Evolutionary conservation across 2,888 invertebrate genomes (phyloP).

Genomic region (Caenorhabditis sp.): DNA sequence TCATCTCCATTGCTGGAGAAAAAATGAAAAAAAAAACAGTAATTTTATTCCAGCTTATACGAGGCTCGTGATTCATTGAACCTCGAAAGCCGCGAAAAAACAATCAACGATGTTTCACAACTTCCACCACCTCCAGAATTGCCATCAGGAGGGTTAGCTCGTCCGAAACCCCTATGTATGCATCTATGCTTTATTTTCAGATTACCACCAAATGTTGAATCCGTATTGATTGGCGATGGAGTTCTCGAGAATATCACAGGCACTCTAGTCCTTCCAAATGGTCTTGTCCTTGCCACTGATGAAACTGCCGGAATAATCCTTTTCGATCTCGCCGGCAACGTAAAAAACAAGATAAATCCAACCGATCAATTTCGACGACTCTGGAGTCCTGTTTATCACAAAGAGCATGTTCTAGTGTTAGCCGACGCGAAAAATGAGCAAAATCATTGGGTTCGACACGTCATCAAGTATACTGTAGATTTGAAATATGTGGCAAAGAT

Average conservation of each 20-base stretch:
- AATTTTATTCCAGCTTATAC: background rate
- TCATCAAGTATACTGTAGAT: constrained; percentile 43
- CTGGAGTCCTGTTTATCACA: constrained; percentile 44
- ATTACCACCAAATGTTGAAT: constrained; percentile 48
- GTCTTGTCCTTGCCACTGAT: constrained; percentile 48
- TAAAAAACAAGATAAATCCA: constrained; percentile 30
- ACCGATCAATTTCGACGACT: constrained; percentile 38
- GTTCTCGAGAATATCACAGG: constrained; percentile 44
- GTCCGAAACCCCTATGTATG: background rate
- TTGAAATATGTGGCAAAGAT: constrained; percentile 53
- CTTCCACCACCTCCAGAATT: constrained; percentile 29
- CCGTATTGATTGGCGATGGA: constrained; percentile 45
- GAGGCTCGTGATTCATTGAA: background rate
- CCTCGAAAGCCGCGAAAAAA: constrained; percentile 16
- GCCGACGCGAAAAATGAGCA: constrained; percentile 38
- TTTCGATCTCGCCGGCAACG: constrained; percentile 46
- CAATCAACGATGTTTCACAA: constrained; percentile 34
- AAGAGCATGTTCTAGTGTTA: constrained; percentile 47
- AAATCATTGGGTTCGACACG: constrained; percentile 44
- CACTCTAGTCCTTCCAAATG: constrained; percentile 43
- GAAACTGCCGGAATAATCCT: constrained; percentile 39
- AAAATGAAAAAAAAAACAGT: no score
- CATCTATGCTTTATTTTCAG: constrained; percentile 10
- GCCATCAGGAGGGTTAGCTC: constrained; percentile 33
- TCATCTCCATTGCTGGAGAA: no score